Evolutionary conservation across 1,140 invertebrate species (phyloP).

Genomic region (Belonocnema kinseyi): DNA sequence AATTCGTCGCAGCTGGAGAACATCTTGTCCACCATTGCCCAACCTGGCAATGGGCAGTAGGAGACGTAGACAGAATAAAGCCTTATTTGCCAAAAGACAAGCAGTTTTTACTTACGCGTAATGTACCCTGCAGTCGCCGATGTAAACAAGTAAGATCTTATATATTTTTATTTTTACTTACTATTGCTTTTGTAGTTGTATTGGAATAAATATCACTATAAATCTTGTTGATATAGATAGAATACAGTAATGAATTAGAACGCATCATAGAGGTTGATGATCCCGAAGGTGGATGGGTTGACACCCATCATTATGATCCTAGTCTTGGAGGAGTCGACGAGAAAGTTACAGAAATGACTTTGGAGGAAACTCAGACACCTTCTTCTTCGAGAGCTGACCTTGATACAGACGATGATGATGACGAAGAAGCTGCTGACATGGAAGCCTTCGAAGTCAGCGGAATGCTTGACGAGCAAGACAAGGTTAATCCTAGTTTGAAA

Average conservation of each 20-base stretch:
- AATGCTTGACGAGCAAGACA: slow-evolving; percentile 92
- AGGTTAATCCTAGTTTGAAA: slow-evolving; percentile 76
- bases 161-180: slow-evolving; percentile 33
- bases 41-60: slow-evolving; percentile 98
- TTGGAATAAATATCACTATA: slow-evolving; percentile 57
- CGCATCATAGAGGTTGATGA: slow-evolving; percentile 94
- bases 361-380: slow-evolving; percentile 72
- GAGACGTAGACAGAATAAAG: slow-evolving; percentile 90
- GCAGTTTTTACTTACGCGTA: slow-evolving; percentile 97
- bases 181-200: slow-evolving; percentile 24
- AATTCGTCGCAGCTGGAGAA: slow-evolving; percentile 98
- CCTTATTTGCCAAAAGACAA: slow-evolving; percentile 95
- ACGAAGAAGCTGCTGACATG: slow-evolving; percentile 97
- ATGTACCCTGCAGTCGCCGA: slow-evolving; percentile 95
- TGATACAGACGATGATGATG: slow-evolving; percentile 83
- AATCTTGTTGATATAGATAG: slow-evolving; percentile 80
- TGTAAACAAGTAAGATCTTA: slow-evolving; percentile 86
- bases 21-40: slow-evolving; percentile 99
- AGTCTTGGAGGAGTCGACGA: slow-evolving; percentile 81
- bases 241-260: slow-evolving; percentile 92
- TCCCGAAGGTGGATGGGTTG: slow-evolving; percentile 97
- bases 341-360: slow-evolving; percentile 82
- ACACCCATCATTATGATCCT: slow-evolving; percentile 94
- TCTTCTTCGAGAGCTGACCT: slow-evolving; percentile 66
- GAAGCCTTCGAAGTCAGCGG: slow-evolving; percentile 98